Evolutionary conservation across 2,797 vertebrate species (phyloP).

Genomic region (Crenichthys baileyi): DNA sequence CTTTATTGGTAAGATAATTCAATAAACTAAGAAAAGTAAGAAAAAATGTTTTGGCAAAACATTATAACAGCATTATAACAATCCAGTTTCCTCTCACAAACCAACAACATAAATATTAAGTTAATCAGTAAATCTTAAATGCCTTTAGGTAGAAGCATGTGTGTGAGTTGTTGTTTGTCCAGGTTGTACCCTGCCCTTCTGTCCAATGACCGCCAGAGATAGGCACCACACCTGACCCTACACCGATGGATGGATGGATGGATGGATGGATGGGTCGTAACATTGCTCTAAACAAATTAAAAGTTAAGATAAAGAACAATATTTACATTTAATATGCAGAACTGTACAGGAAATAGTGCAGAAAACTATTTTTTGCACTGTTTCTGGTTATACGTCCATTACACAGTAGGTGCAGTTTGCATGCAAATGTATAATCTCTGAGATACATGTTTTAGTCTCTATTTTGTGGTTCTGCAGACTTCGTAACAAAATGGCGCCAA

Average conservation of each 20-base stretch:
- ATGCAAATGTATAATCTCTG: fast-evolving
- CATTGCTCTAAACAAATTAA: neutral
- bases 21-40: neutral
- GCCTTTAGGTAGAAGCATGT: neutral
- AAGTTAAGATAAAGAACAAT: neutral
- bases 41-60: neutral
- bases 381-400: neutral
- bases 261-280: neutral
- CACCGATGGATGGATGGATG: no score
- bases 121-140: neutral
- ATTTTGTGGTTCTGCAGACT: constrained; percentile 31
- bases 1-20: neutral
- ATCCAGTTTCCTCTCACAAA: neutral
- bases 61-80: no score
- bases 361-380: neutral
- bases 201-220: neutral
- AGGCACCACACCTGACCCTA: neutral
- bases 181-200: neutral
- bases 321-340: neutral
- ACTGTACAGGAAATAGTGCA: neutral
- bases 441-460: constrained; percentile 5
- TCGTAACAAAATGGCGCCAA: constrained; percentile 50
- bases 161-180: neutral
- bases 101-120: neutral
- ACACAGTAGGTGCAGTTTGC: neutral